These are phyloP conservation scores for Myathropa florea DNA, from an alignment of 2,888 invertebrate genomes.

Conservation along the genomic window DNA sequence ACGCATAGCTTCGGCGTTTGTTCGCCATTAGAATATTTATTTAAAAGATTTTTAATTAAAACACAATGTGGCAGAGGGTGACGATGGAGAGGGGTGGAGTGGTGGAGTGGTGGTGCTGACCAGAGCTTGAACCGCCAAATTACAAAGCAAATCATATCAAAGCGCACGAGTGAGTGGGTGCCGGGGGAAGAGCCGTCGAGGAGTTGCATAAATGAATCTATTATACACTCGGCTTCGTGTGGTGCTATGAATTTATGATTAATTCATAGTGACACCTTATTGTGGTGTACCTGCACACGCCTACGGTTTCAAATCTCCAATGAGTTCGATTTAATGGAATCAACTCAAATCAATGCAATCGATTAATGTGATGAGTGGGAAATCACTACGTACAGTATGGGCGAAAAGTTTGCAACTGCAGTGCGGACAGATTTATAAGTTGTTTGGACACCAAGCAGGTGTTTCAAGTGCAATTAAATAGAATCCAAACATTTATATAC, in stretches of 20 bases:
- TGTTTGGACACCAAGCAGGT: too few relatives aligned
- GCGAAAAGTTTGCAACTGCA: not conserved
- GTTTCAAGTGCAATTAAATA: too few relatives aligned
- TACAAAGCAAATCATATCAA: conserved; percentile 49
- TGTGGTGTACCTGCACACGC: conserved; percentile 25
- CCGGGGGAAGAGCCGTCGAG: not conserved
- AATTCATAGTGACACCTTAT: conserved; percentile 56
- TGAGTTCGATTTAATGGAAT: conserved; percentile 26
- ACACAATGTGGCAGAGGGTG: conserved; percentile 16
- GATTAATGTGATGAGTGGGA: conserved; percentile 13
- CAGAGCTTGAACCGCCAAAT: conserved; percentile 32
- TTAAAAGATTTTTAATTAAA: conserved; percentile 53
- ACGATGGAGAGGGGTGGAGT: too few relatives aligned
- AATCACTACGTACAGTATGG: not conserved
- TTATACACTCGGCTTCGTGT: conserved; percentile 6
- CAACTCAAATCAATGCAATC: conserved; percentile 30
- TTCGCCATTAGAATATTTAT: conserved; percentile 55
- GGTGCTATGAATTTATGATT: conserved; percentile 62
- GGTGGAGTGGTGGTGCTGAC: not conserved
- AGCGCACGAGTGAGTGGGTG: not conserved
- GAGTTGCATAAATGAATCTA: conserved; percentile 49
- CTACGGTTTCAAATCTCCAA: conserved; percentile 14
- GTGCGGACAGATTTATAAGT: not conserved
- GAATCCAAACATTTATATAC: too few relatives aligned
- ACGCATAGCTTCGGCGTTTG: conserved; percentile 1